These are phyloP conservation scores for Cotesia vestalis DNA, from an alignment of 1,140 invertebrate species.

Conservation along the genomic window DNA sequence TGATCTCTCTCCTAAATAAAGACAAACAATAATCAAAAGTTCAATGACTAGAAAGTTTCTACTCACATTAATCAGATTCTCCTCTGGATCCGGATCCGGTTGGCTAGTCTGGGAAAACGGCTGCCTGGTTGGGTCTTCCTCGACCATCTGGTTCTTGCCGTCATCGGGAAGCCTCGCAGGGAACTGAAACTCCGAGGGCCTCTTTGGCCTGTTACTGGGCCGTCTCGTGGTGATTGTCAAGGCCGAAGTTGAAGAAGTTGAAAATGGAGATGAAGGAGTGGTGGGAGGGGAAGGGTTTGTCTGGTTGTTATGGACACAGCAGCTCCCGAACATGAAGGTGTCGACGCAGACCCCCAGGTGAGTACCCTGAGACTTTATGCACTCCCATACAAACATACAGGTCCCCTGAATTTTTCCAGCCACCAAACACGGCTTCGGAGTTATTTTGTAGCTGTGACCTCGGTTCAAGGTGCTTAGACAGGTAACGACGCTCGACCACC, in stretches of 20 bases:
- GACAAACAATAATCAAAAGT: too few relatives aligned
- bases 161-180: conserved; percentile 25
- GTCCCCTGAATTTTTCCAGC: conserved; percentile 73
- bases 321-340: conserved; percentile 94
- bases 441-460: conserved; percentile 73
- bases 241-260: not conserved
- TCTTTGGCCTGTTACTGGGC: too few relatives aligned
- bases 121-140: conserved; percentile 19
- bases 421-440: conserved; percentile 83
- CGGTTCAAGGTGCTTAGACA: conserved; percentile 65
- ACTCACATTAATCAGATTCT: too few relatives aligned
- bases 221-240: too few relatives aligned
- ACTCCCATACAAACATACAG: conserved; percentile 97
- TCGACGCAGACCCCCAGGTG: conserved; percentile 94
- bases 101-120: too few relatives aligned
- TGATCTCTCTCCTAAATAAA: conserved; percentile 26
- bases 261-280: not conserved
- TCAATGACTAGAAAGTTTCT: conserved; percentile 1
- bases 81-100: not conserved
- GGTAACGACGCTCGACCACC: conserved; percentile 65
- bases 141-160: conserved; percentile 35
- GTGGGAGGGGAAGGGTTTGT: conserved; percentile 45
- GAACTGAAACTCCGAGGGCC: too few relatives aligned
- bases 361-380: conserved; percentile 86
- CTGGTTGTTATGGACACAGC: conserved; percentile 80